Base-by-base conservation (phyloP, 2,888 invertebrate genomes). In the Clepsis dumicolana region DNA sequence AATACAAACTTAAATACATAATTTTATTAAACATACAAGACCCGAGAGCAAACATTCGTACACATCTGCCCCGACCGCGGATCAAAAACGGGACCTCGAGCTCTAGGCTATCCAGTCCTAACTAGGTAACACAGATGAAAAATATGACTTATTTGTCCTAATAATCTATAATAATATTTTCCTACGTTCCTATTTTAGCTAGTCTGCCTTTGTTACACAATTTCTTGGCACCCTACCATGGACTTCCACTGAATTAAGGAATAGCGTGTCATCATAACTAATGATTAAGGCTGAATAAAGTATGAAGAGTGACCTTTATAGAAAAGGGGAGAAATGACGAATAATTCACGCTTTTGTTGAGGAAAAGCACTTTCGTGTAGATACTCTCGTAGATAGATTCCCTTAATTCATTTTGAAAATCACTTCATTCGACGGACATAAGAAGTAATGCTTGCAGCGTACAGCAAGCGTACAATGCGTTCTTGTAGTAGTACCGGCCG, bases 261-360 rank as follows among this genome's bases (percentile, higher is more conserved):
- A 5, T 8, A 8, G 4, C 16, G 16, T 44, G 44, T 44, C 44
- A 44, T 44, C 44, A 18, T 7, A 44, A 18, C 44, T 44, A 44
- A 44, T 44, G 44, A 44, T 16, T 44, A 44, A 10, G 16, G 10
- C 16, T 44, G 44, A 44, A 44, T 44, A 44, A 44, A 44, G 44
- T 16, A 44, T 16, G 44, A 10, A 4, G 16, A 16, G 44, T 44
- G 44, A 44, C 44, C 44, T 44, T 18, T 5, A 44, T 12, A 10
- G 12, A 7, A 44, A 16, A 16, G 16, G 16, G 18, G 7, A 44
- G 18, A 44, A 44, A 16, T 12, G 12, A 35, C 18, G 4, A 4
- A 18, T 18, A 16, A 18, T 44, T 44, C 18, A 44, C 44, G 44
- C 38, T 44, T 44, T 10, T 35, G 35, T 35, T 35, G 10, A 35